Conservation (phyloP, 1,140 invertebrate genomes). For the Trichogramma pretiosum region DNA sequence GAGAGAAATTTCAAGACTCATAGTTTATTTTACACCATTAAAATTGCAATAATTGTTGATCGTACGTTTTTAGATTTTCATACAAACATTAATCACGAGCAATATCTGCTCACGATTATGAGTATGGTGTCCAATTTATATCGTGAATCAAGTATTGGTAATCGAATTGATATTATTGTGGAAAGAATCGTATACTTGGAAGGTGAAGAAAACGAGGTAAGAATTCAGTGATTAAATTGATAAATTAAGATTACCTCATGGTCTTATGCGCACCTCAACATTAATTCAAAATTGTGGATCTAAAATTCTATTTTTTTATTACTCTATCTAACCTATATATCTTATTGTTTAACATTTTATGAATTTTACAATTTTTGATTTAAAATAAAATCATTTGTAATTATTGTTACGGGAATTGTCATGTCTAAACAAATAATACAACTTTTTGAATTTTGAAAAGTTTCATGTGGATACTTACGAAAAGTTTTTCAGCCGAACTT, state of each 20-base stretch:
- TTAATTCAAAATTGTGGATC: no score
- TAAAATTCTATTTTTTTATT: no score
- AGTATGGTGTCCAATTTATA: slow-evolving; percentile 63
- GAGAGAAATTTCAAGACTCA: no score
- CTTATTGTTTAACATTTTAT: no score
- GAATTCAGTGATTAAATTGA: neutral
- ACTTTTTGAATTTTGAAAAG: no score
- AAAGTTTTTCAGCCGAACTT: slow-evolving; percentile 45
- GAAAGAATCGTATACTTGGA: slow-evolving; percentile 52
- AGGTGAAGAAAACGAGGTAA: slow-evolving; percentile 45
- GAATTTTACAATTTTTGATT: no score
- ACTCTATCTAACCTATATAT: no score
- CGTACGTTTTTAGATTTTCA: slow-evolving; percentile 58
- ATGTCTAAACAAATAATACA: no score
- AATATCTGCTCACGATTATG: slow-evolving; percentile 62
- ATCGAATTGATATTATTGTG: slow-evolving; percentile 59
- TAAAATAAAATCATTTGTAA: neutral
- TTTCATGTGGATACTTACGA: no score
- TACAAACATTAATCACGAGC: slow-evolving; percentile 51
- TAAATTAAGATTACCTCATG: neutral
- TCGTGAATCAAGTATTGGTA: slow-evolving; percentile 56
- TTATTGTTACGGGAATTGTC: neutral
- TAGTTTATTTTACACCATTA: slow-evolving; percentile 50
- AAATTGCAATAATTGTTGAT: slow-evolving; percentile 57
- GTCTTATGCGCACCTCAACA: no score